Conservation (phyloP, 2,797 vertebrate species). For the Ceryle rudis region DNA sequence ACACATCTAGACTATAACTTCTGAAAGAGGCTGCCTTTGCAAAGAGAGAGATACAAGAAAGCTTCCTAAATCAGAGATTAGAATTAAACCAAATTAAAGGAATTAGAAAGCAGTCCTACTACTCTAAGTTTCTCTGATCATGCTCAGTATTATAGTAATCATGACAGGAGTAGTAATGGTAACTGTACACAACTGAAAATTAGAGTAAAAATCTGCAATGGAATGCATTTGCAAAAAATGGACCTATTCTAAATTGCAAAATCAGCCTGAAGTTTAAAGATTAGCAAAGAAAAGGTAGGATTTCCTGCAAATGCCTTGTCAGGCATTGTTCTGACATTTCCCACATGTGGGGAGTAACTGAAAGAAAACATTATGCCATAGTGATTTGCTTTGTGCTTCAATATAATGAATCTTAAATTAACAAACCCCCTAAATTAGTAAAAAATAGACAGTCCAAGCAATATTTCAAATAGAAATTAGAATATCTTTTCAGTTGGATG, state of each 20-base stretch:
- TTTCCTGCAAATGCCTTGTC: not conserved
- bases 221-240: not conserved
- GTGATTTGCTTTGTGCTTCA: not conserved
- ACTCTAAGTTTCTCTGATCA: not conserved
- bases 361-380: not conserved
- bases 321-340: not conserved
- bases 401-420: not conserved
- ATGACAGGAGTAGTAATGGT: not conserved
- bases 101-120: not conserved
- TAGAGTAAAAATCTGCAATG: not conserved
- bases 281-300: not conserved
- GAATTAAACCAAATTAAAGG: not conserved
- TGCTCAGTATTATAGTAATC: not conserved
- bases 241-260: not conserved
- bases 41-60: not conserved
- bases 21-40: not conserved
- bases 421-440: not conserved
- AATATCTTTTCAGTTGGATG: not conserved
- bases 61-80: not conserved
- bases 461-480: not conserved
- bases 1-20: not conserved
- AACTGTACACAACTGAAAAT: not conserved
- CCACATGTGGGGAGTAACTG: not conserved
- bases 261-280: not conserved
- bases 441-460: not conserved